These are phyloP conservation scores for Pararge aegeria DNA, from an alignment of 1,140 invertebrate species.

Conservation along the genomic window DNA sequence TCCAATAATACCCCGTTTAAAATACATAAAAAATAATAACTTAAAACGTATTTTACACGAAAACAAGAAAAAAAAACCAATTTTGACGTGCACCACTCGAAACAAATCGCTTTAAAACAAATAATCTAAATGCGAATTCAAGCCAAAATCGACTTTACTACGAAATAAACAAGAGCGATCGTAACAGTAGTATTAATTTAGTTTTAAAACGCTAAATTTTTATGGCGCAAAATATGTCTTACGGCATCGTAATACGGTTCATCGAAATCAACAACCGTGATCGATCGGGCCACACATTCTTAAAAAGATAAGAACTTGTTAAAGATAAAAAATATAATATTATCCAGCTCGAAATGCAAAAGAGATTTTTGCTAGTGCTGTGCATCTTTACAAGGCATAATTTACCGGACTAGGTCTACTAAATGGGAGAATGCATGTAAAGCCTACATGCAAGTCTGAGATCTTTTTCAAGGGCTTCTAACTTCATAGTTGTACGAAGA, in stretches of 20 bases:
- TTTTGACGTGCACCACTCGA: constrained; percentile 6
- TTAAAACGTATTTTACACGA: constrained; percentile 9
- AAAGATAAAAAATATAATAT: constrained; percentile 1
- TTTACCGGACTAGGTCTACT: too few relatives aligned
- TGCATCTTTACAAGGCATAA: neutral
- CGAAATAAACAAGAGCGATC: neutral
- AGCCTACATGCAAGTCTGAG: too few relatives aligned
- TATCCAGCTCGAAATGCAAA: neutral
- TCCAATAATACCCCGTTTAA: constrained; percentile 5
- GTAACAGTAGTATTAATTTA: neutral
- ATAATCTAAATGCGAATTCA: neutral
- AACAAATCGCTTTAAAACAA: constrained; percentile 8
- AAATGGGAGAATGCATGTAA: too few relatives aligned
- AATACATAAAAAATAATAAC: constrained; percentile 13
- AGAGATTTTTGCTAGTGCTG: constrained; percentile 4
- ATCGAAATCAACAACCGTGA: neutral
- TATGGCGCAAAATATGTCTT: neutral
- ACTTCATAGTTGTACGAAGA: too few relatives aligned
- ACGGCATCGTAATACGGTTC: neutral
- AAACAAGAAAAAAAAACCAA: neutral
- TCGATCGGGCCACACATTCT: constrained; percentile 11
- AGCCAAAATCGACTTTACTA: neutral
- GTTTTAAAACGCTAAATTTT: neutral
- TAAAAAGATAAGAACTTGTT: constrained; percentile 8
- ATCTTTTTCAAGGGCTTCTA: too few relatives aligned